phyloP scores from a whole-genome alignment of 1,140 invertebrate genomes.

The Hermatobates lingyangjiaoensis region DNA sequence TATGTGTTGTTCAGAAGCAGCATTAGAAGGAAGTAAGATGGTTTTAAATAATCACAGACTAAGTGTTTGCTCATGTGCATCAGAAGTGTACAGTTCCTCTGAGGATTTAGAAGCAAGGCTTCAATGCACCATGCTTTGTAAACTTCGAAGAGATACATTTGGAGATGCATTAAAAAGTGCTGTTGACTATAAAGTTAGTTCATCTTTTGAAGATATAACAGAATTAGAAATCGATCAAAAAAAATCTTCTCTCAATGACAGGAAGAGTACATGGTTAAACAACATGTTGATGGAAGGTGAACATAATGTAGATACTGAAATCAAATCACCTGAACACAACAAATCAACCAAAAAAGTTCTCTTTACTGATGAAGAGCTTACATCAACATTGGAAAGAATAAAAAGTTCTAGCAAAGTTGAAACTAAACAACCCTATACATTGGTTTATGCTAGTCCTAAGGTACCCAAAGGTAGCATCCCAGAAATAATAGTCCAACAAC shows the following conservation, averaged over 20 bases:
- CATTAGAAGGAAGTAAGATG: too few species aligned
- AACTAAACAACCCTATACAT: neutral
- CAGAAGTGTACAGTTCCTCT: neutral
- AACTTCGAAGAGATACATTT: neutral
- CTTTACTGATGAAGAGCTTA: neutral
- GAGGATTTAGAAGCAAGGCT: neutral
- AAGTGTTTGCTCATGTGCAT: too few species aligned
- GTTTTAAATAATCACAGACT: too few species aligned
- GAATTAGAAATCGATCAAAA: neutral
- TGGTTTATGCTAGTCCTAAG: neutral
- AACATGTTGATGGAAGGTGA: neutral
- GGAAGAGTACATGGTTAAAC: neutral
- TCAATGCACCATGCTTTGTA: neutral
- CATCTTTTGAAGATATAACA: neutral
- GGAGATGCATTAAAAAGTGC: neutral
- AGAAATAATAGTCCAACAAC: too few species aligned
- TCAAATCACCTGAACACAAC: neutral
- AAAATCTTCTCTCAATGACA: neutral
- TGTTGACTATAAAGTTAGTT: neutral
- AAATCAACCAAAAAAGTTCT: neutral
- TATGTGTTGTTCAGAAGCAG: too few species aligned
- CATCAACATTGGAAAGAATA: neutral
- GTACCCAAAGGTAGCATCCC: too few species aligned
- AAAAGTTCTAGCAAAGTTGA: neutral
- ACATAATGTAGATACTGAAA: neutral